A percentile compares a stretch with the other conserved stretches of the same genome.
These are phyloP conservation scores for Rhinopithecus roxellana DNA, from an alignment of 2,113 vertebrate species.

Conservation along the genomic window DNA sequence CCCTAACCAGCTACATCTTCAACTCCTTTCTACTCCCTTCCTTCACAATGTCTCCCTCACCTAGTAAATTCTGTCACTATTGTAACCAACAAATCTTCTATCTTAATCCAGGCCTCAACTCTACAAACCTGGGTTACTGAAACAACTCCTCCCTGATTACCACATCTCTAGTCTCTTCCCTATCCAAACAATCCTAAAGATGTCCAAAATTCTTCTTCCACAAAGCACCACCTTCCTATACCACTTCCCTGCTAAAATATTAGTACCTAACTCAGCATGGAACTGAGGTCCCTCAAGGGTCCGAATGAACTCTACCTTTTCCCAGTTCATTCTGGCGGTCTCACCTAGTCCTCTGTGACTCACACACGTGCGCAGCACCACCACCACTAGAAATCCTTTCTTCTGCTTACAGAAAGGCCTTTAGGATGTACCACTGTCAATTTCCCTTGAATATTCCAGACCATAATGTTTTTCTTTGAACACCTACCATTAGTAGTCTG, in stretches of 20 bases:
- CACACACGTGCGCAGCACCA: background rate
- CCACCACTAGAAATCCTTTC: background rate
- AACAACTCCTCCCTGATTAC: background rate
- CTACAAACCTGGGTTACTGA: background rate
- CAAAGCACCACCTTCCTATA: background rate
- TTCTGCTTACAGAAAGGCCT: background rate
- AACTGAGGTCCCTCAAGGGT: background rate
- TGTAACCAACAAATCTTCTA: background rate
- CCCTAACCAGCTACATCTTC: background rate
- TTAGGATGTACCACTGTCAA: background rate
- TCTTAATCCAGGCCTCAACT: background rate
- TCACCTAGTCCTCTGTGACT: background rate
- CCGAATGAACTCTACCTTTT: background rate
- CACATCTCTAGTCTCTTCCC: background rate
- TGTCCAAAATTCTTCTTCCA: background rate
- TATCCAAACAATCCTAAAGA: background rate
- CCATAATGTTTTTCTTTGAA: background rate
- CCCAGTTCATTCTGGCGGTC: background rate
- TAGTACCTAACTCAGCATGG: background rate
- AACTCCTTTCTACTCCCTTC: background rate
- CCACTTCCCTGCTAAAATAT: background rate
- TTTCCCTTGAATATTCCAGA: background rate
- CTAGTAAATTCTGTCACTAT: background rate
- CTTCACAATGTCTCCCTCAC: background rate
- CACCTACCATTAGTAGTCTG: background rate